Evolutionary conservation across 2,888 invertebrate genomes (phyloP).

Genomic region (Diarsia dahlii): DNA sequence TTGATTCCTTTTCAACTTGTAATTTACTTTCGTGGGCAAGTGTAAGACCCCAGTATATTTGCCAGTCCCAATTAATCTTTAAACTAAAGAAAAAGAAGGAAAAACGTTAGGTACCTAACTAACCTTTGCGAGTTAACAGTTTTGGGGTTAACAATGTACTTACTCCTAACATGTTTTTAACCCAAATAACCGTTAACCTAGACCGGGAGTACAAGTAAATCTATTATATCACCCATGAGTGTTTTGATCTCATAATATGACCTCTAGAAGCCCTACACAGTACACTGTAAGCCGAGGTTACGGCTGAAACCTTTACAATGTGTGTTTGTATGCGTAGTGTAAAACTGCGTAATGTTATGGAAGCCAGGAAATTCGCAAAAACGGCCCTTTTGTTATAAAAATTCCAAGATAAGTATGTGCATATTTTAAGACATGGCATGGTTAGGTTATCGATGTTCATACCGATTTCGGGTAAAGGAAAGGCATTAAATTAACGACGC

Average conservation of each 20-base stretch:
- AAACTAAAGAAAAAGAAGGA: background rate
- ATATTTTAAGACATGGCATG: no score
- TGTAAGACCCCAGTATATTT: no score
- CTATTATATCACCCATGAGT: conserved; percentile 42
- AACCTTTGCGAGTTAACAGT: background rate
- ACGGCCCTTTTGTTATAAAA: no score
- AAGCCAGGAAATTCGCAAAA: background rate
- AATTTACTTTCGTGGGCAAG: no score
- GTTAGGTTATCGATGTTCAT: no score
- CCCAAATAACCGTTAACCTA: conserved; percentile 20
- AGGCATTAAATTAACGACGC: no score
- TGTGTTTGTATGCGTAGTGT: conserved; percentile 6
- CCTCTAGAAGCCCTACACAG: conserved; percentile 49
- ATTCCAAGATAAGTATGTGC: no score
- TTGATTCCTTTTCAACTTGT: no score
- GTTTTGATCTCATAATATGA: conserved; percentile 47
- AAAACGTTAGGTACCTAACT: background rate
- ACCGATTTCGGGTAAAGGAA: no score
- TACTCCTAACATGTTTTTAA: conserved; percentile 10
- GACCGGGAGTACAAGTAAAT: conserved; percentile 13
- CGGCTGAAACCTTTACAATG: conserved; percentile 35
- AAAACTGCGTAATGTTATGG: background rate
- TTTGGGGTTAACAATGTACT: background rate
- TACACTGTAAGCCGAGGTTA: conserved; percentile 45
- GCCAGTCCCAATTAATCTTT: background rate